phyloP scores from a whole-genome alignment of 2,797 vertebrate species.

The Pipistrellus pipistrellus region DNA sequence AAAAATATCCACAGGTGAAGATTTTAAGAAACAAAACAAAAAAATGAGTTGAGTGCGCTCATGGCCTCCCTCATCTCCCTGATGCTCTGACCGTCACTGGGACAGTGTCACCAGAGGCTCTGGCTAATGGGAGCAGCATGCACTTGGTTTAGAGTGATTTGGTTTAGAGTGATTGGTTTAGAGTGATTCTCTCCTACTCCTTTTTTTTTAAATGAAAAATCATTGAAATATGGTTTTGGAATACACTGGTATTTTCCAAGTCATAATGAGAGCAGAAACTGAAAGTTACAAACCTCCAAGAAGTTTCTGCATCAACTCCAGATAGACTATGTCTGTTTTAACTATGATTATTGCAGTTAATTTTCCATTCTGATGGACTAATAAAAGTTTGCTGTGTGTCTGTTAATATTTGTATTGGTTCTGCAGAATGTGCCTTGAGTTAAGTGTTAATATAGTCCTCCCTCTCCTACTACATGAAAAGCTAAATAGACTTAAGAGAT shows the following conservation, averaged over 20 bases:
- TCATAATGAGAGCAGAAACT: constrained; percentile 16
- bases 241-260: not conserved
- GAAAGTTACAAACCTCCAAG: not conserved
- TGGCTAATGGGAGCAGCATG: not conserved
- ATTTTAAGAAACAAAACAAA: no score
- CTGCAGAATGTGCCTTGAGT: not conserved
- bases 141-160: constrained; percentile 3
- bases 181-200: not conserved
- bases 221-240: not conserved
- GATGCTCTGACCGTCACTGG: not conserved
- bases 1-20: no score
- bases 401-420: constrained; percentile 24
- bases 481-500: constrained; percentile 6
- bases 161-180: no score
- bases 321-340: not conserved
- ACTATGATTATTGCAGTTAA: not conserved
- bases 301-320: not conserved
- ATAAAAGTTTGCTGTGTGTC: not conserved
- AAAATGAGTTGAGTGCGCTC: not conserved
- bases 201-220: not conserved
- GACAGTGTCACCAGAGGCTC: not conserved
- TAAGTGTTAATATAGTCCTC: not conserved
- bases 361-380: not conserved
- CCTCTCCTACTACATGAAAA: not conserved
- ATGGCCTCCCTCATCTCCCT: not conserved